phyloP scores from a whole-genome alignment of 64 coral and sea anemone species.

The Trachythela sp. region DNA sequence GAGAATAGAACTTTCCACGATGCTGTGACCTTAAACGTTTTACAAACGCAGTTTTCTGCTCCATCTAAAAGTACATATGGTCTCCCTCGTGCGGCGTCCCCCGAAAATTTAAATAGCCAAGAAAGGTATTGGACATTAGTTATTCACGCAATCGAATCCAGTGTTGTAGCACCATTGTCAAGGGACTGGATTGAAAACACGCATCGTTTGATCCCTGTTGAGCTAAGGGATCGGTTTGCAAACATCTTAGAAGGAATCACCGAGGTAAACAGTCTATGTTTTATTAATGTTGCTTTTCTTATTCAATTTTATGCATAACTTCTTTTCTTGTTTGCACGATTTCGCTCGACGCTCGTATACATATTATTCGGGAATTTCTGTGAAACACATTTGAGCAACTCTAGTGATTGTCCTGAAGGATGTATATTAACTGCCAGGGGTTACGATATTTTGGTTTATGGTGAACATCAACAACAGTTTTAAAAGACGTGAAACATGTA shows the following conservation, averaged over 20 bases:
- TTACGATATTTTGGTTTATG: no score
- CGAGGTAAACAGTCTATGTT: conserved; percentile 42
- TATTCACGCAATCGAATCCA: conserved; percentile 59
- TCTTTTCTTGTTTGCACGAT: no score
- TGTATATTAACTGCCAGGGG: no score
- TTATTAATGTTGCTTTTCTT: neutral
- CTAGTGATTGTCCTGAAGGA: no score
- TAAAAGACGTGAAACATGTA: no score
- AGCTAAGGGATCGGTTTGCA: conserved; percentile 43
- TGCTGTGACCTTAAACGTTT: neutral
- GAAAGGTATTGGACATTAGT: conserved; percentile 61
- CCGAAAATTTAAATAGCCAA: neutral
- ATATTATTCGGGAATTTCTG: no score
- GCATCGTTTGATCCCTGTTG: conserved; percentile 61
- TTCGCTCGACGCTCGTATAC: no score
- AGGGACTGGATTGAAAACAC: conserved; percentile 76
- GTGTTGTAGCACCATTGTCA: conserved; percentile 72
- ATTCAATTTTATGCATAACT: neutral
- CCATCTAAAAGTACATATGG: neutral
- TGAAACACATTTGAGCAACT: no score
- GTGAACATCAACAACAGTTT: no score
- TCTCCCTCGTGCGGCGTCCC: neutral
- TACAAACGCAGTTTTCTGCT: neutral
- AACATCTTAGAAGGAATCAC: conserved; percentile 57
- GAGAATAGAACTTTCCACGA: neutral